A percentile compares a stretch with the other conserved stretches of the same genome.
Evolutionary conservation across 2,797 vertebrate species (phyloP).

Genomic region (Syngnathus acus): DNA sequence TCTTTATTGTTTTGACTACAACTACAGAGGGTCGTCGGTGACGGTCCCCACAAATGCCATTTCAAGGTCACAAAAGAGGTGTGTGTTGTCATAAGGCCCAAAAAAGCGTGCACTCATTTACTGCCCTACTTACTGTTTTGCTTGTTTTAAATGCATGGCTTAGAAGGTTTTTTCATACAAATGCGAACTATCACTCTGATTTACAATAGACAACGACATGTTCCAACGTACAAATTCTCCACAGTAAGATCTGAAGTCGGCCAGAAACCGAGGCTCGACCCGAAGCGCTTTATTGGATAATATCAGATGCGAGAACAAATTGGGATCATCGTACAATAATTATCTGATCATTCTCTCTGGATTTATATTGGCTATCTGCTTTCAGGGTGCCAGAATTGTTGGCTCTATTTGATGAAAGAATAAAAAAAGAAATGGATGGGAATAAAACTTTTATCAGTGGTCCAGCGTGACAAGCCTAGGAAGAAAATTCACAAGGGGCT

Average conservation of each 20-base stretch:
- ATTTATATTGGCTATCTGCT: neutral
- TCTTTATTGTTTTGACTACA: too few species aligned
- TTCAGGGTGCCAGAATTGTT: neutral
- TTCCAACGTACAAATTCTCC: too few species aligned
- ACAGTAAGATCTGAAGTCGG: too few species aligned
- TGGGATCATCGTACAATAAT: neutral
- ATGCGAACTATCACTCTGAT: too few species aligned
- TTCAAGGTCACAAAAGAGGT: neutral
- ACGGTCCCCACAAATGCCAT: too few species aligned
- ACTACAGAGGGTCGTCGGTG: too few species aligned
- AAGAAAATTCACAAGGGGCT: constrained; percentile 8
- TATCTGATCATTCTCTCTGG: neutral
- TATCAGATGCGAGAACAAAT: neutral
- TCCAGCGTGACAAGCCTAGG: neutral
- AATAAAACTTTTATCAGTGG: neutral
- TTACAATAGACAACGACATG: too few species aligned
- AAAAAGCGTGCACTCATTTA: too few species aligned
- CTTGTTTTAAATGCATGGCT: too few species aligned
- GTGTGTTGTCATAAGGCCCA: too few species aligned
- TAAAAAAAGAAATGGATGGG: neutral
- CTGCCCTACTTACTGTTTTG: too few species aligned
- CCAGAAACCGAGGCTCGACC: neutral
- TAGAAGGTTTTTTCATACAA: too few species aligned
- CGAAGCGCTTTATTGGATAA: neutral
- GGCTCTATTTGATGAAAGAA: neutral